These are phyloP conservation scores for Osedax frankpressi DNA, from an alignment of 2,888 invertebrate species.

Conservation along the genomic window DNA sequence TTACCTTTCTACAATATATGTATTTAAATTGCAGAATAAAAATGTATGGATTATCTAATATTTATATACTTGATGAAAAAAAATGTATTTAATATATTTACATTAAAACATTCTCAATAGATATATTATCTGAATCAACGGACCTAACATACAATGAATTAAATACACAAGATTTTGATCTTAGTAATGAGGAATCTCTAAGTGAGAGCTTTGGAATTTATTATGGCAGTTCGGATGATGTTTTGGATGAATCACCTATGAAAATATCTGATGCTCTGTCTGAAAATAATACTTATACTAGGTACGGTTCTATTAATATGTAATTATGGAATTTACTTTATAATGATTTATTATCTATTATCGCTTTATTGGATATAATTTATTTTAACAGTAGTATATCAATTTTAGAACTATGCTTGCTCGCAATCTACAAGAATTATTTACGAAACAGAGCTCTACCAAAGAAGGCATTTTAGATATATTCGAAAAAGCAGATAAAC, in stretches of 20 bases:
- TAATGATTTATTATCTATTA: too few relatives aligned
- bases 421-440: conserved; percentile 50
- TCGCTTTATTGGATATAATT: too few relatives aligned
- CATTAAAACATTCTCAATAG: background rate
- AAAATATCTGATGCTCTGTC: background rate
- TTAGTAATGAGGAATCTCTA: background rate
- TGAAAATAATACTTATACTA: background rate
- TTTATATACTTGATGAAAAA: too few relatives aligned
- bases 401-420: conserved; percentile 54
- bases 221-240: background rate
- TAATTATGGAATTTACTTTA: too few relatives aligned
- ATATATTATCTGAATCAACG: background rate
- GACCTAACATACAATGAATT: background rate
- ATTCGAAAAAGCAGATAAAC: background rate
- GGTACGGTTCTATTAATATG: too few relatives aligned
- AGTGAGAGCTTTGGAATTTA: background rate
- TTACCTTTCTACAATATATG: too few relatives aligned
- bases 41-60: too few relatives aligned
- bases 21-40: too few relatives aligned
- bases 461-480: background rate
- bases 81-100: background rate
- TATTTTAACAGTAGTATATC: background rate
- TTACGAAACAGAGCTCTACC: background rate
- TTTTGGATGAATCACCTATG: background rate
- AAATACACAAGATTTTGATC: background rate